Evolutionary conservation across 2,797 vertebrate species (phyloP).

Genomic region (Sciaenops ocellatus): DNA sequence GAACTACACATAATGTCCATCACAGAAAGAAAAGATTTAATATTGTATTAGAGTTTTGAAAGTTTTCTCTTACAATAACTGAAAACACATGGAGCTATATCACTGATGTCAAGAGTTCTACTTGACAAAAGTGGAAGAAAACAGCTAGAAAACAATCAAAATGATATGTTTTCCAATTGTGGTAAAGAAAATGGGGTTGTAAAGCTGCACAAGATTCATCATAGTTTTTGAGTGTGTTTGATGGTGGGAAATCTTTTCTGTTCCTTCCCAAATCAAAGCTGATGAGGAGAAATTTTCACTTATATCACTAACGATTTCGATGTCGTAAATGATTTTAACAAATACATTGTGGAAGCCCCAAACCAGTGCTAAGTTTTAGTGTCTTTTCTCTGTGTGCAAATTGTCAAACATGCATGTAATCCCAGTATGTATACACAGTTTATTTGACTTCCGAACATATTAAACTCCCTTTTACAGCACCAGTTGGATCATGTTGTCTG

Average conservation of each 20-base stretch:
- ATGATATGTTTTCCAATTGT: background rate
- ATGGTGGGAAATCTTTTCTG: background rate
- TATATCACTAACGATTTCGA: background rate
- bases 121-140: conserved; percentile 24
- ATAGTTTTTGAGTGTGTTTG: background rate
- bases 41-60: conserved; percentile 47
- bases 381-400: background rate
- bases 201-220: background rate
- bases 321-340: background rate
- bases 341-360: background rate
- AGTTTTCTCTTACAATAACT: conserved; percentile 55
- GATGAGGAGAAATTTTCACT: background rate
- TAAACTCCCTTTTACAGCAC: background rate
- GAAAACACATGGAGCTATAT: conserved; percentile 59
- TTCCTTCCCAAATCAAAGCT: background rate
- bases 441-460: background rate
- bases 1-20: conserved; percentile 52
- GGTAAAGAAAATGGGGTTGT: background rate
- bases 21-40: conserved; percentile 39
- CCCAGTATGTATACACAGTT: background rate
- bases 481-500: background rate
- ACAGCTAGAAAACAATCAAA: conserved; percentile 5
- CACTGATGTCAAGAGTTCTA: conserved; percentile 24
- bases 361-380: background rate
- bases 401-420: background rate